Conservation (phyloP, 2,797 vertebrate genomes). For the Typhlichthys eigenmanni region DNA sequence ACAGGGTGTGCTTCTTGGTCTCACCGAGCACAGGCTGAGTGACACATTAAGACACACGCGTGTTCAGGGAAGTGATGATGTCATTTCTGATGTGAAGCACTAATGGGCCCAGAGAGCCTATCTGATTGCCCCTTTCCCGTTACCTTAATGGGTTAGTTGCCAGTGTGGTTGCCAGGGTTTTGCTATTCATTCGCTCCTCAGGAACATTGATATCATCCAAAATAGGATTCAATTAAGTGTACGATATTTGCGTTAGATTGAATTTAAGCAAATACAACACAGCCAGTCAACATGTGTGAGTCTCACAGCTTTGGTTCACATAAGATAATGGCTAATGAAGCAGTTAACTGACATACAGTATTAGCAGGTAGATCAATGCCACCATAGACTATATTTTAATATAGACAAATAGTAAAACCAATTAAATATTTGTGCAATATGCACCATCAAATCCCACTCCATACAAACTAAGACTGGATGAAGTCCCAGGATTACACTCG, state of each 20-base stretch:
- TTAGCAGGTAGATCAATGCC: conserved; percentile 11
- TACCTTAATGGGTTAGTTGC: conserved; percentile 57
- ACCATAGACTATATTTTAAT: background rate
- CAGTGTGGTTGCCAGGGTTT: conserved; percentile 22
- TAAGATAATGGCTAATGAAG: conserved; percentile 14
- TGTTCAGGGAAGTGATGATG: conserved; percentile 54
- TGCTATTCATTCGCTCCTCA: background rate
- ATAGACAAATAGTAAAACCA: too few species aligned
- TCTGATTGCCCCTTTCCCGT: conserved; percentile 47
- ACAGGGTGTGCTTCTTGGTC: too few species aligned
- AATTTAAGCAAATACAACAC: too few species aligned
- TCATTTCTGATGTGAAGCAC: conserved; percentile 56
- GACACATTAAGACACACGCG: too few species aligned
- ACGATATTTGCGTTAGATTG: too few species aligned
- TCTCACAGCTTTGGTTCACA: conserved; percentile 2
- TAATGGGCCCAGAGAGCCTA: conserved; percentile 65
- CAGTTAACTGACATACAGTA: conserved; percentile 15
- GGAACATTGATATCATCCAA: too few species aligned
- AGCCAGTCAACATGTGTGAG: too few species aligned
- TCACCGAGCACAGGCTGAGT: too few species aligned
- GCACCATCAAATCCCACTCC: background rate
- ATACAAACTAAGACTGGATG: background rate
- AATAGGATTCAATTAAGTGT: too few species aligned
- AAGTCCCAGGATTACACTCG: background rate
- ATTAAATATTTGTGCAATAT: conserved; percentile 3